Conservation (phyloP, 2,797 vertebrate species). For the Pantherophis vulpinus region DNA sequence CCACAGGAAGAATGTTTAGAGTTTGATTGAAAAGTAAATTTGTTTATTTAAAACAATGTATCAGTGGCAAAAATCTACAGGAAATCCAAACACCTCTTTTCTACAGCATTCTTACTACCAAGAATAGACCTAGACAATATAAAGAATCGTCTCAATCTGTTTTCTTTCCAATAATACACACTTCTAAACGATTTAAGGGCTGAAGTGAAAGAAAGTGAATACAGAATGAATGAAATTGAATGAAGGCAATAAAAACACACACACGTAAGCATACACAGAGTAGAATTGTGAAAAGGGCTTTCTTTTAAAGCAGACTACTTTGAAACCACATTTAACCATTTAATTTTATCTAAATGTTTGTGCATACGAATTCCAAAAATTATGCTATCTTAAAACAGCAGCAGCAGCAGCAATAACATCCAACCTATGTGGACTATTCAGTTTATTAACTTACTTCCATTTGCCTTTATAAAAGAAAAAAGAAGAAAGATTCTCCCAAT, state of each 20-base stretch:
- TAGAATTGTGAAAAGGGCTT: background rate
- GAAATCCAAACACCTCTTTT: slow-evolving; percentile 26
- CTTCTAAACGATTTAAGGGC: background rate
- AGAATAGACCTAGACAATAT: background rate
- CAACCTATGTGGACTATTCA: background rate
- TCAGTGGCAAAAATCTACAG: slow-evolving; percentile 21
- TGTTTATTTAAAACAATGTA: slow-evolving; percentile 27
- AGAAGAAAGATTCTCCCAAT: background rate
- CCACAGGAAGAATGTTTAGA: background rate
- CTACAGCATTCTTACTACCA: background rate
- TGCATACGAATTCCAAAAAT: background rate
- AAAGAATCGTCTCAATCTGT: background rate
- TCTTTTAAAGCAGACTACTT: background rate
- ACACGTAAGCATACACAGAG: background rate
- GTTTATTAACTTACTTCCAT: background rate
- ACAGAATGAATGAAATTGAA: background rate
- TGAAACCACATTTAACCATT: background rate
- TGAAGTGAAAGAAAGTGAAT: background rate
- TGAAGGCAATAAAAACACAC: background rate
- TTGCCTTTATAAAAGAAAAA: background rate
- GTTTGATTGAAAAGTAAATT: slow-evolving; percentile 31
- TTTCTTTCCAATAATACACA: background rate
- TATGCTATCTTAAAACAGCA: background rate
- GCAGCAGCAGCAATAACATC: background rate
- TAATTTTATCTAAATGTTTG: background rate